phyloP scores from a whole-genome alignment of 1,140 invertebrate genomes.

The Akabosia matsudoensis region DNA sequence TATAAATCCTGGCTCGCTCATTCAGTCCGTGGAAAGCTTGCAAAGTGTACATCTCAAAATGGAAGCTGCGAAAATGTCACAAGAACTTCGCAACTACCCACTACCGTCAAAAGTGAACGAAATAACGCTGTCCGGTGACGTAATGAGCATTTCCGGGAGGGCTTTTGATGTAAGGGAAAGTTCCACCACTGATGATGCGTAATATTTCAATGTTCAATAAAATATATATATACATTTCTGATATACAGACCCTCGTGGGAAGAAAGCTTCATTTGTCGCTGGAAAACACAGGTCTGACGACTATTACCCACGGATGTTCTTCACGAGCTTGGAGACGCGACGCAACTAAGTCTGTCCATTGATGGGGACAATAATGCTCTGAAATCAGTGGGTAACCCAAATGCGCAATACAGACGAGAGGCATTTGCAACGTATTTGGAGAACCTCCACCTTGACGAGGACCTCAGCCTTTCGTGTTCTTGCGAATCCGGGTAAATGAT shows the following conservation, averaged over 20 bases:
- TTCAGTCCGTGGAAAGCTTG: slow-evolving; percentile 21
- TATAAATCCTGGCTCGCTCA: background rate
- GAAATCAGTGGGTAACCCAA: slow-evolving; percentile 31
- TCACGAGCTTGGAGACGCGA: slow-evolving; percentile 23
- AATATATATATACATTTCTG: background rate
- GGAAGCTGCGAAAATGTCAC: background rate
- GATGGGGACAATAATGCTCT: slow-evolving; percentile 31
- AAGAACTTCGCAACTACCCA: background rate
- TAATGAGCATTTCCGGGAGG: slow-evolving; percentile 5
- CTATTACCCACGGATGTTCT: slow-evolving; percentile 22
- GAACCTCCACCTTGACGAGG: background rate
- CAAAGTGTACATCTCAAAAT: slow-evolving; percentile 25
- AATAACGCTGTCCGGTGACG: slow-evolving; percentile 22
- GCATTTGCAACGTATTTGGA: slow-evolving; percentile 26
- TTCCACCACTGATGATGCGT: background rate
- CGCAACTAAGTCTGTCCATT: slow-evolving; percentile 22
- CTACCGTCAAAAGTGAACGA: slow-evolving; percentile 28
- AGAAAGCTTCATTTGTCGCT: slow-evolving; percentile 22
- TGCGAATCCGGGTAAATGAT: slow-evolving; percentile 34
- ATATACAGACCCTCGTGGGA: slow-evolving; percentile 17
- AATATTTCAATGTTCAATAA: background rate
- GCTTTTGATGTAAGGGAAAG: slow-evolving; percentile 28
- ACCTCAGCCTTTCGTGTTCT: slow-evolving; percentile 21
- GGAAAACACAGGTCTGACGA: slow-evolving; percentile 28
- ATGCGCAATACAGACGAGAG: slow-evolving; percentile 22